Conservation (phyloP, 2,888 invertebrate species). For the Xestia xanthographa region DNA sequence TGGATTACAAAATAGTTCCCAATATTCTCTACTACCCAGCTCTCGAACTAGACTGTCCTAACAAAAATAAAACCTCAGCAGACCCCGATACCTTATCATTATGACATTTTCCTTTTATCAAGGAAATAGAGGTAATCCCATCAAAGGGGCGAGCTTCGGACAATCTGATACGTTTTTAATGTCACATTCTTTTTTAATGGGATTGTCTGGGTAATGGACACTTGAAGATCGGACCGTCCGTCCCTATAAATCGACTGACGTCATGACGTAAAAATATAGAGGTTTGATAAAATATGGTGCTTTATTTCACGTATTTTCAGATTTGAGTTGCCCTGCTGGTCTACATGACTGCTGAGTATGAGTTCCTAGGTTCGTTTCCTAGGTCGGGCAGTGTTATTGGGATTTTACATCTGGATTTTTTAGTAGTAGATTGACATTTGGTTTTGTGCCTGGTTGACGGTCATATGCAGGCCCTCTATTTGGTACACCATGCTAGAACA, state of each 20-base stretch:
- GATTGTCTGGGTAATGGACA: slow-evolving; percentile 61
- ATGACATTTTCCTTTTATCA: slow-evolving; percentile 59
- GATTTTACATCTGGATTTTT: background rate
- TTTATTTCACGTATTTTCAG: background rate
- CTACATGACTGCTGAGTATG: background rate
- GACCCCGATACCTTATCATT: slow-evolving; percentile 52
- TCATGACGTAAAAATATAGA: slow-evolving; percentile 25
- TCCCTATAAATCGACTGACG: slow-evolving; percentile 56
- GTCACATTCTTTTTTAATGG: slow-evolving; percentile 63
- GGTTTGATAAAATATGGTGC: slow-evolving; percentile 3
- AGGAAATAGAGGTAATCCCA: slow-evolving; percentile 56
- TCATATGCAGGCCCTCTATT: no score
- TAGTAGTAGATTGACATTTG: no score
- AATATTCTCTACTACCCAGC: background rate
- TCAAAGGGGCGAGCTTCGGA: slow-evolving; percentile 52
- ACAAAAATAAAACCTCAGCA: slow-evolving; percentile 45
- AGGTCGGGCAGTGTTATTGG: background rate
- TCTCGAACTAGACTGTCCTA: background rate
- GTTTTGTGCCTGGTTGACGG: no score
- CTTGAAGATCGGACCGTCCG: slow-evolving; percentile 46
- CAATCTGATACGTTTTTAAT: slow-evolving; percentile 64
- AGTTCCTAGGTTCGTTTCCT: background rate
- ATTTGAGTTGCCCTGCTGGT: background rate
- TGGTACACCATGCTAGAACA: background rate
- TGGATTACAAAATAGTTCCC: slow-evolving; percentile 13